phyloP scores from a whole-genome alignment of 2,888 invertebrate species.

The Lomographa bimaculata region DNA sequence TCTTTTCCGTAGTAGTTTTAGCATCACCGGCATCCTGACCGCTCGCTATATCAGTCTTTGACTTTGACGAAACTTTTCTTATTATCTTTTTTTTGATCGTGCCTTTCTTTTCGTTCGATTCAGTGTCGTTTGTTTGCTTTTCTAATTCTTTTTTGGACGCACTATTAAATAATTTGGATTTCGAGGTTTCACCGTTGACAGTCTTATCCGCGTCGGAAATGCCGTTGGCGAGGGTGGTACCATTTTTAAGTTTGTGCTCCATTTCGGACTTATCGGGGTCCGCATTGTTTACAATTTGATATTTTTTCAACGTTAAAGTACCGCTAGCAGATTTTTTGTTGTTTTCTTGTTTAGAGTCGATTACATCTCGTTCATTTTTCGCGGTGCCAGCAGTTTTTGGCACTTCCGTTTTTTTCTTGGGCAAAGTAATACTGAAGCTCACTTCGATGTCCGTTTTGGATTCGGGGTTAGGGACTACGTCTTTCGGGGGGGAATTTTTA shows the following conservation, averaged over 20 bases:
- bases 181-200: slow-evolving; percentile 40
- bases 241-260: slow-evolving; percentile 49
- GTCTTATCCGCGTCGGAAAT: slow-evolving; percentile 48
- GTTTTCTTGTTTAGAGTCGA: slow-evolving; percentile 33
- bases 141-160: slow-evolving; percentile 52
- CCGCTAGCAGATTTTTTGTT: slow-evolving; percentile 40
- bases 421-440: slow-evolving; percentile 73
- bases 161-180: slow-evolving; percentile 41
- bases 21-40: slow-evolving; percentile 53
- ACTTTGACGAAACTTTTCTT: slow-evolving; percentile 73
- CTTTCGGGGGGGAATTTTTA: slow-evolving; percentile 44
- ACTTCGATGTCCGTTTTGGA: slow-evolving; percentile 69
- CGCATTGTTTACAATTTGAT: slow-evolving; percentile 51
- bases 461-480: slow-evolving; percentile 39
- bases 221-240: slow-evolving; percentile 47
- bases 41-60: slow-evolving; percentile 65
- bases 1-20: slow-evolving; percentile 63
- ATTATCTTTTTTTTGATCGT: slow-evolving; percentile 75
- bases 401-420: slow-evolving; percentile 54
- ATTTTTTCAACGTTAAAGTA: slow-evolving; percentile 63
- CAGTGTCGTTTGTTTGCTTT: slow-evolving; percentile 51
- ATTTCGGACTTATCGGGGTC: slow-evolving; percentile 45
- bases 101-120: slow-evolving; percentile 63
- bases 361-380: slow-evolving; percentile 40
- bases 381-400: slow-evolving; percentile 45